phyloP scores from a whole-genome alignment of 2,113 vertebrate species.

The Mus pahari region DNA sequence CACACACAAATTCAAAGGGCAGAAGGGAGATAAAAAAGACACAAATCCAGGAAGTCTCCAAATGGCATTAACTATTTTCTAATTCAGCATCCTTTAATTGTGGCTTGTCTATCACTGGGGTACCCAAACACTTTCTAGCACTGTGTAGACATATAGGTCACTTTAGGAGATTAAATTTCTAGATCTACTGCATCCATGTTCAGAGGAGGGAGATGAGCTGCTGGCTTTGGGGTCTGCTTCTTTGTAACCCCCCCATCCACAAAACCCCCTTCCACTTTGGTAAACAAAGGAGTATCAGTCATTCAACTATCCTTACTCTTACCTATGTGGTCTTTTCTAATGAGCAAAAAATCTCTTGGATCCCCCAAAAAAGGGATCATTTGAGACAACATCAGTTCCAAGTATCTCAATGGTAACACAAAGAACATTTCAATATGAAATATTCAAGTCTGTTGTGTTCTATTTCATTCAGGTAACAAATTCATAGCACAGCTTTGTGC shows the following conservation, averaged over 20 bases:
- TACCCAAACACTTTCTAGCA: slow-evolving; percentile 18
- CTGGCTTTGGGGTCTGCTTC: background rate
- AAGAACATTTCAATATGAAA: slow-evolving; percentile 39
- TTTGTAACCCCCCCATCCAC: background rate
- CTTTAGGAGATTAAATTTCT: background rate
- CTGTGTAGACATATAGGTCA: background rate
- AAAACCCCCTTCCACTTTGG: background rate
- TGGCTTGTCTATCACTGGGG: background rate
- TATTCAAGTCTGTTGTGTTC: background rate
- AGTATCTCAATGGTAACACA: slow-evolving; percentile 11
- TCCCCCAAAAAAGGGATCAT: background rate
- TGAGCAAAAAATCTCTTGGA: slow-evolving; percentile 14
- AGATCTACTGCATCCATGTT: background rate
- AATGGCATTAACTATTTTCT: slow-evolving; percentile 71
- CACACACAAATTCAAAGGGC: slow-evolving; percentile 8
- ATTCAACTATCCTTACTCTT: background rate
- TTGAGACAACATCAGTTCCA: slow-evolving; percentile 30
- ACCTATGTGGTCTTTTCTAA: background rate
- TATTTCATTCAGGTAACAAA: slow-evolving; percentile 46
- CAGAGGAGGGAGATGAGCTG: background rate
- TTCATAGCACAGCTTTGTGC: background rate
- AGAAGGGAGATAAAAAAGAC: slow-evolving; percentile 62
- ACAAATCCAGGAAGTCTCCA: slow-evolving; percentile 67
- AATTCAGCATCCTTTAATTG: slow-evolving; percentile 26
- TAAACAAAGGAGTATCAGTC: background rate